Base-by-base conservation (phyloP, 1,140 invertebrate genomes). In the Camponotus vicinus region DNA sequence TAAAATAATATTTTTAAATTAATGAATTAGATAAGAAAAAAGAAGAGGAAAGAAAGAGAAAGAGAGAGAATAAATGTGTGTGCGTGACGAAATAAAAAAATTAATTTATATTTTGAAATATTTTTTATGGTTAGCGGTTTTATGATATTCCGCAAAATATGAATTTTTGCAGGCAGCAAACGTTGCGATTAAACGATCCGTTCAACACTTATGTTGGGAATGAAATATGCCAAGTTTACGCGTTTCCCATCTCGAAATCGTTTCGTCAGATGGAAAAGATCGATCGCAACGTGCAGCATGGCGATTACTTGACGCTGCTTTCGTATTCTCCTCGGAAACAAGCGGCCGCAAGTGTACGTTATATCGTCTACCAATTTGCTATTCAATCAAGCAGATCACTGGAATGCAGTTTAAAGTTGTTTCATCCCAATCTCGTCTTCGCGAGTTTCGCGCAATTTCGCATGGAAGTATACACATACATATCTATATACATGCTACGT, bases 341-440 rank as follows among this genome's bases (percentile, higher is more conserved):
- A 83, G 79, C 69, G 69, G 61, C 76, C 78, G 52, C 63, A 69
- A 69, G 71, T 80, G 75, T 57, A 52, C 84, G 69, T 83, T 83
- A 66, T 89, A 89, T 70, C 79, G 87, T 89, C 79, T 73, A 64
- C 57, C 83, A 77, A 86, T 88, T 82, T 88, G 88, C 88, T 88
- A 86, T 83, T 88, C 88, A 89, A 89, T 89, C 88, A 89, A 89
- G 75, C 85, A 86, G 88, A 89, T 89, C 88, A 89, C 83, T 85
- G 76, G 83, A 89, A 89, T 89, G 85, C 71, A 86, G 88, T 89
- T 89, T 89, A 85, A 78, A 89, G 84, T 88, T 89, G 87, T 82
- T 89, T 57, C 76, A 89, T 88, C 88, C 88, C 88, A 89, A 88
- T 89, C 87, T 89, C 71, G 75, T 88, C 70, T 55, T 63, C 73